Base-by-base conservation (phyloP, 2,113 vertebrate genomes). In the Alouatta palliata region DNA sequence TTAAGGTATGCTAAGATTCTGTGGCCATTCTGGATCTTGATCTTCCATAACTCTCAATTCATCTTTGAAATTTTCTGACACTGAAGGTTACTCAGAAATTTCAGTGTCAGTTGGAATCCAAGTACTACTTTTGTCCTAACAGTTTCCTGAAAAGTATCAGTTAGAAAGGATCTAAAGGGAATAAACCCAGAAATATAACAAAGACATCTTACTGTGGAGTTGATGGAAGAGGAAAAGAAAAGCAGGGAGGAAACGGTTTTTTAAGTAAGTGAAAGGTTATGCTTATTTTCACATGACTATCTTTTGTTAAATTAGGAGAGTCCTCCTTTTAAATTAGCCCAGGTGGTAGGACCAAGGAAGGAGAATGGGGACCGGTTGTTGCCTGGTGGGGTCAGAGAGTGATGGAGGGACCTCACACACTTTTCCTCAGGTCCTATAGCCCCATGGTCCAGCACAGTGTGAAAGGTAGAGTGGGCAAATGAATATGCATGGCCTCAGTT, bases 21-120 rank as follows among this genome's bases (percentile, higher is more conserved):
- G 0, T 43, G n/a, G 14, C 7, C 19, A 16, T 70, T 80, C 25
- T 76, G 14, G 23, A 83, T 30, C 58, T 83, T 68, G 27, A n/a
- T 64, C 19, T 88, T 83, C 61, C 25, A 19, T 25, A 32, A n/a
- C 43, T 25, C 20, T 37, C 58, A 61, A 14, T 91, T 92, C 19
- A 27, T 73, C 58, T 92, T 84, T 66, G 83, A 76, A 83, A 45
- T 64, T 75, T 95, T 90, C 37, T 86, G 71, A 58, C 32, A 75
- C 20, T 64, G 12, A 76, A 80, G 20, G 12, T 90, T 92, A 82
- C 45, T 82, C 6, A 61, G 66, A 81, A 80, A 75, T 11, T 37
- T 64, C 10, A 17, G 27, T 88, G 25, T 76, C 37, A 45, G 4
- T 43, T 91, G 71, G n/a, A 92, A 52, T 92, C 35, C 40, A 68